phyloP scores from a whole-genome alignment of 2,888 invertebrate species.

The Macroteleia sp. region DNA sequence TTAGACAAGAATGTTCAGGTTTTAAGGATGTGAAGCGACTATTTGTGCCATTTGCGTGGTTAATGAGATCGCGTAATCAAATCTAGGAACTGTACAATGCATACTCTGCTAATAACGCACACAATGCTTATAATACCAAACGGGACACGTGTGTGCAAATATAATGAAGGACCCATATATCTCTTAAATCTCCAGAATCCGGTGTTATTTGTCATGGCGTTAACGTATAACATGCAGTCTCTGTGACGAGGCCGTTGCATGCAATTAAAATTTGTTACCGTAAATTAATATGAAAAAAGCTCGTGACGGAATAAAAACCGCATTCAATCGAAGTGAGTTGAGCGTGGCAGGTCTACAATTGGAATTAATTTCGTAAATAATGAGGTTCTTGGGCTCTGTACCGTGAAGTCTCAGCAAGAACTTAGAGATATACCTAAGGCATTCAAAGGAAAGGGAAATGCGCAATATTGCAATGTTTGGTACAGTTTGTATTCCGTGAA shows the following conservation, averaged over 20 bases:
- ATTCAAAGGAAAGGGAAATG: constrained; percentile 31
- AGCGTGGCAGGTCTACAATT: constrained; percentile 24
- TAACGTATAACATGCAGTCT: constrained; percentile 40
- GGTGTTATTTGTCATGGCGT: constrained; percentile 33
- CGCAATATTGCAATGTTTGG: constrained; percentile 45
- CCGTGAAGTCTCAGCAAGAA: constrained; percentile 49
- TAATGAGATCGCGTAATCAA: too few relatives aligned
- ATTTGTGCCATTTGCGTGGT: too few relatives aligned
- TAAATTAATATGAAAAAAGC: constrained; percentile 30
- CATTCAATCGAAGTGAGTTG: constrained; percentile 16
- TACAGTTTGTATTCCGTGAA: constrained; percentile 26
- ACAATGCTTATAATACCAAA: constrained; percentile 14
- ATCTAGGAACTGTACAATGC: constrained; percentile 15
- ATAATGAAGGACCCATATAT: constrained; percentile 47
- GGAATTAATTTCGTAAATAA: constrained; percentile 43
- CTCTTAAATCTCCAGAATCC: constrained; percentile 44
- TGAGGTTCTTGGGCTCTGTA: constrained; percentile 52
- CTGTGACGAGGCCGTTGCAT: constrained; percentile 26
- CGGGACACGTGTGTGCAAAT: constrained; percentile 1
- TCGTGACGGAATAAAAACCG: constrained; percentile 3
- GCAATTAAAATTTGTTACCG: constrained; percentile 34
- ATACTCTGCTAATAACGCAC: constrained; percentile 21
- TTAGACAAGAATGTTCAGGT: too few relatives aligned
- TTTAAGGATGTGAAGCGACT: too few relatives aligned
- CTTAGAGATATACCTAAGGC: constrained; percentile 39